These are phyloP conservation scores for Antedon mediterranea DNA, from an alignment of 53 echinoderm and acorn worm genomes.

Conservation along the genomic window DNA sequence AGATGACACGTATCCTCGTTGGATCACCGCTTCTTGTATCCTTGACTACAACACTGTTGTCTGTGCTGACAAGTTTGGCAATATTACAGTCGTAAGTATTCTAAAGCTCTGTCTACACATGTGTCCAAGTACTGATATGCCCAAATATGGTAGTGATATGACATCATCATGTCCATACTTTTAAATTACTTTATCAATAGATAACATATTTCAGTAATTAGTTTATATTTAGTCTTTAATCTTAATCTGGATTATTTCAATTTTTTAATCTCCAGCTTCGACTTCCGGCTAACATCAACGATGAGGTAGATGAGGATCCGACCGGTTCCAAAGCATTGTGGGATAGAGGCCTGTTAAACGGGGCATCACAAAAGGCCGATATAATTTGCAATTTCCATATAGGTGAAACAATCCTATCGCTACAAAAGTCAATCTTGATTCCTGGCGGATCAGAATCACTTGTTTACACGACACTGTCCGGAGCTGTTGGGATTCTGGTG, in stretches of 20 bases:
- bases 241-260: no score
- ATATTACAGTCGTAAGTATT: slow-evolving; percentile 75
- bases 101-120: no score
- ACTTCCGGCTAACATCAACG: slow-evolving; percentile 59
- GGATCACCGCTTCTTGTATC: slow-evolving; percentile 68
- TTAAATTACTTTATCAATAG: no score
- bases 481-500: slow-evolving; percentile 84
- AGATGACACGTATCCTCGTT: slow-evolving; percentile 83
- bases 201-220: no score
- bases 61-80: slow-evolving; percentile 93
- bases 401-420: slow-evolving; percentile 75
- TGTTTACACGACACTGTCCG: slow-evolving; percentile 97
- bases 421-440: slow-evolving; percentile 90
- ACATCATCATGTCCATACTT: no score
- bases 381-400: slow-evolving; percentile 70
- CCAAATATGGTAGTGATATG: no score
- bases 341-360: slow-evolving; percentile 90
- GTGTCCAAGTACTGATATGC: no score
- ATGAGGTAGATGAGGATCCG: slow-evolving; percentile 93
- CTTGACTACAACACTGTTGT: slow-evolving; percentile 87
- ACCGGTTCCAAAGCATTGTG: slow-evolving; percentile 92
- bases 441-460: slow-evolving; percentile 96
- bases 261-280: slow-evolving; percentile 32
- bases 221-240: no score
- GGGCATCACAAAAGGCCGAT: slow-evolving; percentile 92